Evolutionary conservation across 2,797 vertebrate species (phyloP).

Genomic region (Myiotriccus ornatus): DNA sequence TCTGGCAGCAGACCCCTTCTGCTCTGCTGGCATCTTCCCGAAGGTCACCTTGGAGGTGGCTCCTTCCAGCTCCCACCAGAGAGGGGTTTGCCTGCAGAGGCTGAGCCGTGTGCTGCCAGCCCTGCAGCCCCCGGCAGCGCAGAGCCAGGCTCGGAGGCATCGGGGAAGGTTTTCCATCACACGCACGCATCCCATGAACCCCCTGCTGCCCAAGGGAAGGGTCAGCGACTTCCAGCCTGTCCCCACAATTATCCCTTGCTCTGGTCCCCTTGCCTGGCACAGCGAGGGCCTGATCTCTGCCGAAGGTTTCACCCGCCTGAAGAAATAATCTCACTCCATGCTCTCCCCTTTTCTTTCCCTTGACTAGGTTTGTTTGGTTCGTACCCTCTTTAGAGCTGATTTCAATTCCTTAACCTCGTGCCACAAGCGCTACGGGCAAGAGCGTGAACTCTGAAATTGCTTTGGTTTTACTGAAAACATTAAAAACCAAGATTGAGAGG

Average conservation of each 20-base stretch:
- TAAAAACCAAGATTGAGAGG: not conserved
- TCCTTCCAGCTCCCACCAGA: rapidly evolving
- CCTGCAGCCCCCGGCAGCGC: not conserved
- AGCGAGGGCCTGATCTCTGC: not conserved
- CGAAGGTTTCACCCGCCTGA: not conserved
- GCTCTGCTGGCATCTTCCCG: not conserved
- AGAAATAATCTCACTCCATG: not conserved
- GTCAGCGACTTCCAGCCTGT: not conserved
- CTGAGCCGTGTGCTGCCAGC: not conserved
- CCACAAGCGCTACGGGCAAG: not conserved
- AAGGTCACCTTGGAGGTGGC: not conserved
- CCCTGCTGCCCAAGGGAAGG: not conserved
- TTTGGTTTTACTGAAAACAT: constrained; percentile 1
- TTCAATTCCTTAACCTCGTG: not conserved
- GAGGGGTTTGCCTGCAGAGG: not conserved
- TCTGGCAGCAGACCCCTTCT: rapidly evolving
- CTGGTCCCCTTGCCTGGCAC: not conserved
- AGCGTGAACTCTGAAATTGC: not conserved
- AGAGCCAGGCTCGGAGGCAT: rapidly evolving
- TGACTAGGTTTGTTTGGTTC: not conserved
- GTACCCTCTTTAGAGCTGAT: not conserved
- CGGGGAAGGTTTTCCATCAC: not conserved
- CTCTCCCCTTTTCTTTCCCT: not conserved
- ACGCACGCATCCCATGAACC: rapidly evolving
- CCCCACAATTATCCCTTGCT: not conserved